These are phyloP conservation scores for Fregata magnificens DNA, from an alignment of 2,113 vertebrate genomes.

Conservation along the genomic window DNA sequence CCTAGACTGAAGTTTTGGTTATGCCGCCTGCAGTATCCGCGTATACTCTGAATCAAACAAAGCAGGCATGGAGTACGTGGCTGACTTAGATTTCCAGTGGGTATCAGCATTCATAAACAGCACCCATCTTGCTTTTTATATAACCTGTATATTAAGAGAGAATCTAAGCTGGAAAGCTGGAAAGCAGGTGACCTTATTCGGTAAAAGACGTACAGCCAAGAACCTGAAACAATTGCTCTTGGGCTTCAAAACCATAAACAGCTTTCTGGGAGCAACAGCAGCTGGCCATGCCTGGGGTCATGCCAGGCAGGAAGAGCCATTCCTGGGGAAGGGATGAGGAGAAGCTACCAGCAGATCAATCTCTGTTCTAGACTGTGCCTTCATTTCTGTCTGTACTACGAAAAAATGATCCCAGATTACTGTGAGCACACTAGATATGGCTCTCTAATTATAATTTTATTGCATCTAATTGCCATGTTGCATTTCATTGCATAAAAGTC, in stretches of 20 bases:
- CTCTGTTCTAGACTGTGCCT: not conserved
- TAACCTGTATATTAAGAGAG: not conserved
- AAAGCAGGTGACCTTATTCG: not conserved
- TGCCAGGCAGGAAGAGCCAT: not conserved
- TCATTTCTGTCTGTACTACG: not conserved
- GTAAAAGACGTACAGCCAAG: not conserved
- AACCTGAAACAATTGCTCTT: not conserved
- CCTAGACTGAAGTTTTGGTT: not conserved
- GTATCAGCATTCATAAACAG: not conserved
- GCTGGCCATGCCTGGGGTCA: not conserved
- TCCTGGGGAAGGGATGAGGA: not conserved
- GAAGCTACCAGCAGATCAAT: not conserved
- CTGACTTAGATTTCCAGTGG: not conserved
- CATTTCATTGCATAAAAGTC: not conserved
- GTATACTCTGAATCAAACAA: not conserved
- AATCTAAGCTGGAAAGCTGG: not conserved
- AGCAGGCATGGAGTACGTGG: accelerated
- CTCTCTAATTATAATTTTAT: not conserved
- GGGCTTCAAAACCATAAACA: not conserved
- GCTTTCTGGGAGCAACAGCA: not conserved
- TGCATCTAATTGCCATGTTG: not conserved
- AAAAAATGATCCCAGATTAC: not conserved
- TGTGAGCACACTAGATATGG: not conserved
- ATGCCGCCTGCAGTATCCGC: accelerated
- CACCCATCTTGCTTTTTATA: not conserved